These are phyloP conservation scores for Drosophila baimaii DNA, from an alignment of 1,140 invertebrate genomes.

Conservation along the genomic window DNA sequence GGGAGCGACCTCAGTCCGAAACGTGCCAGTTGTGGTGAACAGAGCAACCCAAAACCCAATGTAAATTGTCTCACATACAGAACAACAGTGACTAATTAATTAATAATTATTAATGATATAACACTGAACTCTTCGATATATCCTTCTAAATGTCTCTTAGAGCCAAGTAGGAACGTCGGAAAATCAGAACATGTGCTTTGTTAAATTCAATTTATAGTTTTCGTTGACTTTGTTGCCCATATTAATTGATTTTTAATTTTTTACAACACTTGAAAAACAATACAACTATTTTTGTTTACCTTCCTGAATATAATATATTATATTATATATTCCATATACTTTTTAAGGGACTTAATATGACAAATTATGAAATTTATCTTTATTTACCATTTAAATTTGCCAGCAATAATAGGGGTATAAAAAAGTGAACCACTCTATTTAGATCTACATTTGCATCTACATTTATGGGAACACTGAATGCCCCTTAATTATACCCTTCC, in stretches of 20 bases:
- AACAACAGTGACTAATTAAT: too few relatives aligned
- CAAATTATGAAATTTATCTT: not conserved
- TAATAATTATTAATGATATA: too few relatives aligned
- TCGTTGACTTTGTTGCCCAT: not conserved
- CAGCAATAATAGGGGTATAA: not conserved
- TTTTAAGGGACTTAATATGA: not conserved
- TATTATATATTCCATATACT: too few relatives aligned
- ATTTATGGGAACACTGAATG: not conserved
- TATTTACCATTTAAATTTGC: not conserved
- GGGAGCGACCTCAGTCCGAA: conserved; percentile 10
- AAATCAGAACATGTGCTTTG: too few relatives aligned
- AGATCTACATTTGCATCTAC: too few relatives aligned
- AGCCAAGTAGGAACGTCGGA: too few relatives aligned
- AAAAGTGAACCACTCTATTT: not conserved
- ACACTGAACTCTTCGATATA: too few relatives aligned
- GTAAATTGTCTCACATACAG: too few relatives aligned
- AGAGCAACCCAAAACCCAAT: conserved; percentile 14
- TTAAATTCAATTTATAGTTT: too few relatives aligned
- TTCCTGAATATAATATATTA: not conserved
- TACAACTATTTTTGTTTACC: not conserved
- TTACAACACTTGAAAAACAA: too few relatives aligned
- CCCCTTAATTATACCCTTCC: too few relatives aligned
- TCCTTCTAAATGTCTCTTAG: too few relatives aligned
- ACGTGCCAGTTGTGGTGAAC: conserved; percentile 65
- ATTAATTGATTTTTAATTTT: not conserved